Evolutionary conservation across 2,888 invertebrate genomes (phyloP).

Genomic region (Petrolisthes manimaculis): DNA sequence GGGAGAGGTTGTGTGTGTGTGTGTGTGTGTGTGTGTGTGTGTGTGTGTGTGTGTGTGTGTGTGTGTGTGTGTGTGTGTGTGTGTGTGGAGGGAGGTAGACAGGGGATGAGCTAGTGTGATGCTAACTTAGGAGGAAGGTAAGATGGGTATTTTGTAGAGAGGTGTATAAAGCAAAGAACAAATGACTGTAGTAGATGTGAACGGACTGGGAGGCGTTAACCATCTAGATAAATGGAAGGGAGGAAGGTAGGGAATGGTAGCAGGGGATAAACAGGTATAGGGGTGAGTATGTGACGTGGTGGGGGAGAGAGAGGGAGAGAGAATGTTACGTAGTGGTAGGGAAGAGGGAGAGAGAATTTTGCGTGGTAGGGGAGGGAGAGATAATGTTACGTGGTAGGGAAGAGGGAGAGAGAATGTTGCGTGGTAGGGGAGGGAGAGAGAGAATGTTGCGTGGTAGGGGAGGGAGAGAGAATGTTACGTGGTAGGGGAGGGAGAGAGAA

Average conservation of each 20-base stretch:
- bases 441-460: not conserved
- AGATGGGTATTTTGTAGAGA: not conserved
- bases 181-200: not conserved
- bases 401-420: not conserved
- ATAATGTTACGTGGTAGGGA: no score
- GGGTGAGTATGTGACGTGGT: not conserved
- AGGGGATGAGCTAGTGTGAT: not conserved
- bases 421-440: not conserved
- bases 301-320: not conserved
- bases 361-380: no score
- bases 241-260: not conserved
- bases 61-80: constrained; percentile 2
- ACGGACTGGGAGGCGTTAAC: not conserved
- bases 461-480: not conserved
- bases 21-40: constrained; percentile 14
- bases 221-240: not conserved
- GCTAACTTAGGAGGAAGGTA: not conserved
- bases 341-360: not conserved
- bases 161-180: not conserved
- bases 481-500: not conserved
- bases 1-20: not conserved
- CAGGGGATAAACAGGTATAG: not conserved
- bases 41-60: constrained; percentile 18
- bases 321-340: not conserved
- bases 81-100: not conserved